phyloP scores from a whole-genome alignment of 2,888 invertebrate genomes.

The Drosophila mimetica region DNA sequence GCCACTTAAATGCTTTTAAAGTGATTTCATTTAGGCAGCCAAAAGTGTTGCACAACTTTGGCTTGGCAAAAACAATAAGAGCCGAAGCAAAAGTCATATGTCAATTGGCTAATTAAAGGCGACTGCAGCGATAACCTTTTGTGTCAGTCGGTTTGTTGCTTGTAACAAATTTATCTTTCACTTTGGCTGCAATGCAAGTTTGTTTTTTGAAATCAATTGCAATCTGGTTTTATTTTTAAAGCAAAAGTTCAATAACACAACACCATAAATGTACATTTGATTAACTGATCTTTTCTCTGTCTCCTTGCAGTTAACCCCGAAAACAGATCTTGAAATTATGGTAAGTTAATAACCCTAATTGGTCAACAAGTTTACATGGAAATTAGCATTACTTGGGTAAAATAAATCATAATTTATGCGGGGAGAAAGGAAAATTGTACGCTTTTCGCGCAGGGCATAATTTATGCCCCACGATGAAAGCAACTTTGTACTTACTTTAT shows the following conservation, averaged over 20 bases:
- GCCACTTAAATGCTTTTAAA: conserved; percentile 30
- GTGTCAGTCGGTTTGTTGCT: conserved; percentile 51
- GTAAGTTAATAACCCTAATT: conserved; percentile 69
- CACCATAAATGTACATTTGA: conserved; percentile 35
- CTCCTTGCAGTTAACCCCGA: conserved; percentile 55
- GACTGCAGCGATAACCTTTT: conserved; percentile 66
- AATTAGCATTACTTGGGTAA: conserved; percentile 66
- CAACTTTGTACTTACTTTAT: conserved; percentile 55
- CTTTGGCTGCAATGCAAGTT: conserved; percentile 47
- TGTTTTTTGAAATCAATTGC: conserved; percentile 28
- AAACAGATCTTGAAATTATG: conserved; percentile 60
- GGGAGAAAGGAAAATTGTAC: conserved; percentile 62
- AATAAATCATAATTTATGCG: conserved; percentile 75
- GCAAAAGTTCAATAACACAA: conserved; percentile 64
- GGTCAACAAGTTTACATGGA: conserved; percentile 63
- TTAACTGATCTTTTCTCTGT: conserved; percentile 29
- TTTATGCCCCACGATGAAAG: conserved; percentile 41
- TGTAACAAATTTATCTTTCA: conserved; percentile 23
- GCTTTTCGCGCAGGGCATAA: conserved; percentile 49
- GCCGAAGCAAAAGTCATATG: conserved; percentile 67
- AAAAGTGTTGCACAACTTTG: conserved; percentile 30
- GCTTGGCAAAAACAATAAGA: conserved; percentile 23
- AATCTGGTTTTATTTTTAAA: conserved; percentile 10
- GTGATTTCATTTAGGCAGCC: conserved; percentile 16
- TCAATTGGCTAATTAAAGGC: conserved; percentile 75